Base-by-base conservation (phyloP, 1,140 invertebrate genomes). In the Oreohelix idahoensis region DNA sequence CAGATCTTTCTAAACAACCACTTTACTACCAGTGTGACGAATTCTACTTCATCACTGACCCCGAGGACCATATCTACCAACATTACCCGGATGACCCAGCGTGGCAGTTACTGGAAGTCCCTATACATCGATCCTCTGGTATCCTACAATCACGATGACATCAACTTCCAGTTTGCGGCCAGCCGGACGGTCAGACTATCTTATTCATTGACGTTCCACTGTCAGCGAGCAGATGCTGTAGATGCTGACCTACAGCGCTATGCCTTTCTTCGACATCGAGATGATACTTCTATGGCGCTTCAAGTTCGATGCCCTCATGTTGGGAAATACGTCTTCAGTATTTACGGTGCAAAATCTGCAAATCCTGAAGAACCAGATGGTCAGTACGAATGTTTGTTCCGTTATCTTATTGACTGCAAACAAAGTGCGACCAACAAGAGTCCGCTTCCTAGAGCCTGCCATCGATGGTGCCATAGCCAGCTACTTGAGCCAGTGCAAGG, bases 31-130 rank as follows among this genome's bases (percentile, higher is more conserved):
- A 90, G 76, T 92, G 91, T 87, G 92, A 93, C 71, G 92, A 93
- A 82, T 93, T 93, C 75, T 93, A 93, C 86, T 94, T 94, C 87
- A 90, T 94, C 35, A 94, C 94, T 2, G 94, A 94, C 86, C 94
- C 94, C 1, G 93, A 94, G 81, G 91, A 93, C 51, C 89, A 94
- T 83, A 94, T 94, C 77, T 94, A 92, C 88, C 93, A 94, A 29
- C 94, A 94, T 87, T 94, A 92, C 84, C 94, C 94, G 0, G 93
- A 94, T 86, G 91, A 93, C 84, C 88, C 86, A 51, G 93, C 92
- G 86, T 94, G 94, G 94, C 94, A 94, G 91, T 91, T 94, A 32
- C 88, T 94, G 79, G 92, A 93, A 83, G 91, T 90, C 81, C 93
- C 93, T 11, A 88, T 94, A 91, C 84, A 89, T 90, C 36, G 90